Evolutionary conservation across 2,797 vertebrate species (phyloP).

Genomic region (Pangasius krempfi): DNA sequence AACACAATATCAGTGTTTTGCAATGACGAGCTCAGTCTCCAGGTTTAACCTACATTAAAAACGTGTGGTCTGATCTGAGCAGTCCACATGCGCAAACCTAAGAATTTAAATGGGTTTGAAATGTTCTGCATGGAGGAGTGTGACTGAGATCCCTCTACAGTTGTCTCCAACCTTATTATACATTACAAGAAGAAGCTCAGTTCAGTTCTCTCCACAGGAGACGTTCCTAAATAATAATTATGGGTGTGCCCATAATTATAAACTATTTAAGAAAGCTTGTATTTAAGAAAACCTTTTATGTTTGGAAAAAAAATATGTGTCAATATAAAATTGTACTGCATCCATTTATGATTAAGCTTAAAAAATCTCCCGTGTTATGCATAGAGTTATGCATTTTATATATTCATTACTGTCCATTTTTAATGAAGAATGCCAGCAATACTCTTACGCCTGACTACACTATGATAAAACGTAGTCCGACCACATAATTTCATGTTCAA

Average conservation of each 20-base stretch:
- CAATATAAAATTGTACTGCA: neutral
- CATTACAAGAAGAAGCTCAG: neutral
- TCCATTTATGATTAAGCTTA: neutral
- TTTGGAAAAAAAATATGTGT: neutral
- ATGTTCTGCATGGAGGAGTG: neutral
- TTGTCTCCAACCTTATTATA: neutral
- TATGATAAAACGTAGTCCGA: neutral
- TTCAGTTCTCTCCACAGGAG: neutral
- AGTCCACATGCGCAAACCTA: neutral
- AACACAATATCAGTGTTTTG: neutral
- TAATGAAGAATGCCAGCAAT: neutral
- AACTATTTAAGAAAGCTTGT: neutral
- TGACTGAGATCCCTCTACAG: neutral
- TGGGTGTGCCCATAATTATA: neutral
- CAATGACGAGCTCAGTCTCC: neutral
- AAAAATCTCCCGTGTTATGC: neutral
- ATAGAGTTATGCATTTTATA: neutral
- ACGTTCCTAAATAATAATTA: neutral
- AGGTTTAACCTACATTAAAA: neutral
- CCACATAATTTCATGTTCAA: neutral
- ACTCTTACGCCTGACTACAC: neutral
- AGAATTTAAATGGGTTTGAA: neutral
- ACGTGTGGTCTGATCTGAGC: neutral
- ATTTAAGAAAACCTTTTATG: neutral
- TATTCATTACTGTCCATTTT: neutral